Percentiles rank a stretch among this genome's conserved stretches.
phyloP scores from a whole-genome alignment of 2,888 invertebrate genomes.

The Cremastinae sp. region DNA sequence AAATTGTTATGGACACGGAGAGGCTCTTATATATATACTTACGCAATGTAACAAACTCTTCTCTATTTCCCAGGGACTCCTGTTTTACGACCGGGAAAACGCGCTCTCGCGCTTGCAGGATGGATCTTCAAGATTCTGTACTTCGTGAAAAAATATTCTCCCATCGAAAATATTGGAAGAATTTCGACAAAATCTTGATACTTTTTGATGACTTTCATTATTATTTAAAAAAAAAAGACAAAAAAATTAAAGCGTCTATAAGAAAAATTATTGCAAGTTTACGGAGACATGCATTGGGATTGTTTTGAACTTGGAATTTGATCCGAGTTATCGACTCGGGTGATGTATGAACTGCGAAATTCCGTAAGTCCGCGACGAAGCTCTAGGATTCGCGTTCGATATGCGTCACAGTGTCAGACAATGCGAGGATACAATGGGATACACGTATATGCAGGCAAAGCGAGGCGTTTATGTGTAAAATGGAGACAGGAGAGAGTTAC shows the following conservation, averaged over 20 bases:
- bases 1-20: constrained; percentile 63
- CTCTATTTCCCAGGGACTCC: constrained; percentile 59
- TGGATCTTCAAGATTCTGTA: constrained; percentile 63
- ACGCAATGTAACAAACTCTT: constrained; percentile 67
- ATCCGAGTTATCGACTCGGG: too few relatives aligned
- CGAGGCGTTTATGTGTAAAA: background rate
- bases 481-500: constrained; percentile 54
- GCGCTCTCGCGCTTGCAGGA: constrained; percentile 60
- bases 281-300: too few relatives aligned
- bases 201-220: too few relatives aligned
- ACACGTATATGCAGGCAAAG: constrained; percentile 27
- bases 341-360: constrained; percentile 16
- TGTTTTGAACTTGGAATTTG: too few relatives aligned
- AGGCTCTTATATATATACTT: constrained; percentile 70
- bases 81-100: constrained; percentile 69
- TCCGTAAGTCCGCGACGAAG: constrained; percentile 3
- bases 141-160: too few relatives aligned
- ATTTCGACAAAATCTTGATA: too few relatives aligned
- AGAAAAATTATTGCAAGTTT: too few relatives aligned
- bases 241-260: too few relatives aligned
- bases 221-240: too few relatives aligned
- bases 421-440: constrained; percentile 58
- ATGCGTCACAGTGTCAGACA: constrained; percentile 48
- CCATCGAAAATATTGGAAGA: too few relatives aligned
- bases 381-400: constrained; percentile 12